phyloP scores from a whole-genome alignment of 2,888 invertebrate genomes.

The Rutpela maculata region DNA sequence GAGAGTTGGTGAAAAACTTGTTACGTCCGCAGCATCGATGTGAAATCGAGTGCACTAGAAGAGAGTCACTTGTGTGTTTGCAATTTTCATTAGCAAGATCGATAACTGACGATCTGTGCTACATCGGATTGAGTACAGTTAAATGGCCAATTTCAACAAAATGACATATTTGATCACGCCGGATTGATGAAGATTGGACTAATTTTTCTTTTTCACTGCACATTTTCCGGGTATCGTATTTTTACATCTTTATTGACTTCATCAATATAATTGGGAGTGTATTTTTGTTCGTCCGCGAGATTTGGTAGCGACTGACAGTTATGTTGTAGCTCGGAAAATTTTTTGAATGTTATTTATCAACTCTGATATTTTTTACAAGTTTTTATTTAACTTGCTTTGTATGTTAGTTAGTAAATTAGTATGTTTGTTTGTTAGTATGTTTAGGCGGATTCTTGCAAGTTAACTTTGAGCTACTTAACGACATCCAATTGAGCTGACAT shows the following conservation, averaged over 20 bases:
- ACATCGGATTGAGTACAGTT: conserved; percentile 14
- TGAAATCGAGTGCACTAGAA: neutral
- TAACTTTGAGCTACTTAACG: too few species aligned
- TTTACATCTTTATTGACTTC: neutral
- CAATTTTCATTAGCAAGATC: conserved; percentile 37
- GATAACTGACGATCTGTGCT: conserved; percentile 27
- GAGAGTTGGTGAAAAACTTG: conserved; percentile 6
- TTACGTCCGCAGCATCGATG: conserved; percentile 8
- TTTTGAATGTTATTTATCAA: neutral
- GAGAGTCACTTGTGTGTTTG: conserved; percentile 21
- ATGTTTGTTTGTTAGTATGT: too few species aligned
- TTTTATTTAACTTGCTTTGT: too few species aligned
- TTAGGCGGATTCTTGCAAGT: too few species aligned
- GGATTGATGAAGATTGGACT: conserved; percentile 25
- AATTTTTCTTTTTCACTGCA: conserved; percentile 19
- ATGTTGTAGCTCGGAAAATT: neutral
- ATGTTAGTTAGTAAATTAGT: too few species aligned
- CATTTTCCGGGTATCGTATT: conserved; percentile 5
- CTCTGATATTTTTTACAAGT: too few species aligned
- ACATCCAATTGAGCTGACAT: too few species aligned
- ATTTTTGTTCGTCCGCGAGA: neutral
- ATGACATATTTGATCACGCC: conserved; percentile 18
- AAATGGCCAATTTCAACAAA: conserved; percentile 24
- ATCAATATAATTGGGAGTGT: neutral
- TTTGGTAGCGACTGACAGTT: too few species aligned